phyloP scores from a whole-genome alignment of 1,140 invertebrate species.

The Hyphantria cunea region DNA sequence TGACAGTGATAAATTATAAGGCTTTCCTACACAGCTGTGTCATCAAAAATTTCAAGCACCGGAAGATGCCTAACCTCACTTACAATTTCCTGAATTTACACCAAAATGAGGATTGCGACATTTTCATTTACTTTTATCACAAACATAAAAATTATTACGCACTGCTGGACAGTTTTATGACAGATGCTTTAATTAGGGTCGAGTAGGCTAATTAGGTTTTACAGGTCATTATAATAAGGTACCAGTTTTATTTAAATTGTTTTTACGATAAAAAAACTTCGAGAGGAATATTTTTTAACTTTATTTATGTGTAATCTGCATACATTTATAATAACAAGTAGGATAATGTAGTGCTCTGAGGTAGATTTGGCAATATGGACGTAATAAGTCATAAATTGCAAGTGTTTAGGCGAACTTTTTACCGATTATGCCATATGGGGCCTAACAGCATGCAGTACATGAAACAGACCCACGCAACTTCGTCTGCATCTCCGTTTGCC shows the following conservation, averaged over 20 bases:
- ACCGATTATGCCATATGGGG: no score
- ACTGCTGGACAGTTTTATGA: conserved; percentile 16
- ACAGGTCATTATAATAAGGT: background rate
- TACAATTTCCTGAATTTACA: conserved; percentile 22
- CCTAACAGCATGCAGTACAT: no score
- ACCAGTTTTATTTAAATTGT: background rate
- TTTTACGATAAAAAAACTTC: background rate
- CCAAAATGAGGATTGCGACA: background rate
- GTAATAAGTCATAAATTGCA: no score
- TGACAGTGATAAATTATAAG: no score
- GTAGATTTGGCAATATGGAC: background rate
- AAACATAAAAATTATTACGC: conserved; percentile 20
- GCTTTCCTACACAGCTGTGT: background rate
- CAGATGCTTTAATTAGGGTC: conserved; percentile 16
- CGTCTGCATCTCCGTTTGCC: no score
- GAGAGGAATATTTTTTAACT: no score
- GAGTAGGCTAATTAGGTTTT: background rate
- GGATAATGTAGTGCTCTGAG: no score
- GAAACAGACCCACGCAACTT: no score
- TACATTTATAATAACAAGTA: no score
- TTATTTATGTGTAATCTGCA: no score
- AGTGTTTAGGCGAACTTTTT: no score
- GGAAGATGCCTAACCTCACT: conserved; percentile 17
- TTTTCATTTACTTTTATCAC: conserved; percentile 20
- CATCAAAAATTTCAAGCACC: conserved; percentile 11